These are phyloP conservation scores for Papilio glaucus DNA, from an alignment of 1,140 invertebrate genomes.

Conservation along the genomic window DNA sequence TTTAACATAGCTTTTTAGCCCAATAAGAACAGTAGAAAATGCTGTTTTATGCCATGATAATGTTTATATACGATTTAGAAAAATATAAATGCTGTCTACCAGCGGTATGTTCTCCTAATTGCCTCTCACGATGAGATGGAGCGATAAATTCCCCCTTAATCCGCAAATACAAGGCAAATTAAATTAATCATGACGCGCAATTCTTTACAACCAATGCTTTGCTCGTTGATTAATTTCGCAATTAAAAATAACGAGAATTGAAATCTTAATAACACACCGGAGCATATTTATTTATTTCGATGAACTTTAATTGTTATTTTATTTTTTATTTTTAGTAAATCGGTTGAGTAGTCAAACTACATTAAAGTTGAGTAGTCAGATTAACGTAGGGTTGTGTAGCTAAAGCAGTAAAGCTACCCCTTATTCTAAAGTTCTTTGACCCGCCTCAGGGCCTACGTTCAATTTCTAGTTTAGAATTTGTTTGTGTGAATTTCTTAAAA, in stretches of 20 bases:
- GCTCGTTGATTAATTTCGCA: conserved; percentile 14
- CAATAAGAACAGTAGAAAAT: too few species aligned
- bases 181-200: conserved; percentile 10
- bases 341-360: too few species aligned
- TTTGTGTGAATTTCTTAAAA: too few species aligned
- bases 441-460: too few species aligned
- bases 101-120: conserved; percentile 1
- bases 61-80: neutral
- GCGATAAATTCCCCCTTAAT: conserved; percentile 5
- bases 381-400: too few species aligned
- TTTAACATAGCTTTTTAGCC: too few species aligned
- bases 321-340: too few species aligned
- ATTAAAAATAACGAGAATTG: conserved; percentile 13
- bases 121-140: conserved; percentile 20
- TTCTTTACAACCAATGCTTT: conserved; percentile 15
- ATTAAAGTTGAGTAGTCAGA: too few species aligned
- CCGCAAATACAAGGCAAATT: conserved; percentile 17
- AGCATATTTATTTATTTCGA: neutral
- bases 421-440: too few species aligned
- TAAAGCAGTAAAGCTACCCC: too few species aligned
- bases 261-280: neutral
- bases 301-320: neutral
- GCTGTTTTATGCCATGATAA: too few species aligned
- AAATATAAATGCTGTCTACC: neutral
- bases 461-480: too few species aligned